phyloP scores from a whole-genome alignment of 2,888 invertebrate genomes.

The Margaritifera margaritifera region DNA sequence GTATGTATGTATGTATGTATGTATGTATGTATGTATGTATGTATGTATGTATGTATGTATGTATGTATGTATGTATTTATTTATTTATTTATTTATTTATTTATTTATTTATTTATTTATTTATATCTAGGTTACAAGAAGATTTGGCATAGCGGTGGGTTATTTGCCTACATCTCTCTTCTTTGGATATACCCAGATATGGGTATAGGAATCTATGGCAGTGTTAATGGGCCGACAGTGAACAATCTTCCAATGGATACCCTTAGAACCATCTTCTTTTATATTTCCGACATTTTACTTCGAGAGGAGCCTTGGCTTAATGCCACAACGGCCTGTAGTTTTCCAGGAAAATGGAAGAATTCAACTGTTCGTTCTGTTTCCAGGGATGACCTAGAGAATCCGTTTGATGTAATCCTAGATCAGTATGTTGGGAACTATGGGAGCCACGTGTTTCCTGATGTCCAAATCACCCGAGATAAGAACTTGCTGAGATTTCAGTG shows the following conservation, averaged over 20 bases:
- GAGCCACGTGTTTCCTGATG: conserved; percentile 10
- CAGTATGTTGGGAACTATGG: conserved; percentile 26
- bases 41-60: too few relatives aligned
- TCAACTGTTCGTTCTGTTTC: not conserved
- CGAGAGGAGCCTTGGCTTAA: conserved; percentile 45
- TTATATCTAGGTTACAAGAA: not conserved
- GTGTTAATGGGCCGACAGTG: conserved; percentile 24
- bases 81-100: too few relatives aligned
- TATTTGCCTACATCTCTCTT: conserved; percentile 23
- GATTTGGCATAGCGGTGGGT: conserved; percentile 23
- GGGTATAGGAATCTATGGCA: conserved; percentile 26
- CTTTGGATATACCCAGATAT: conserved; percentile 24
- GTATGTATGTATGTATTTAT: not conserved
- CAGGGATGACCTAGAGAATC: not conserved
- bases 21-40: too few relatives aligned
- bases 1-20: too few relatives aligned
- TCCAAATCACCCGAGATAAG: not conserved
- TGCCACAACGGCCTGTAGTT: conserved; percentile 39
- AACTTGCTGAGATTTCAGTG: too few relatives aligned
- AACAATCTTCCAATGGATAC: not conserved
- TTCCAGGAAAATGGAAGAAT: conserved; percentile 30
- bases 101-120: not conserved
- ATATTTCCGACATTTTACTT: conserved; percentile 37
- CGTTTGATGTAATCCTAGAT: not conserved
- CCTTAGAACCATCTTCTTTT: conserved; percentile 14